Evolutionary conservation across 2,797 vertebrate genomes (phyloP).

Genomic region (Megalops cyprinoides): DNA sequence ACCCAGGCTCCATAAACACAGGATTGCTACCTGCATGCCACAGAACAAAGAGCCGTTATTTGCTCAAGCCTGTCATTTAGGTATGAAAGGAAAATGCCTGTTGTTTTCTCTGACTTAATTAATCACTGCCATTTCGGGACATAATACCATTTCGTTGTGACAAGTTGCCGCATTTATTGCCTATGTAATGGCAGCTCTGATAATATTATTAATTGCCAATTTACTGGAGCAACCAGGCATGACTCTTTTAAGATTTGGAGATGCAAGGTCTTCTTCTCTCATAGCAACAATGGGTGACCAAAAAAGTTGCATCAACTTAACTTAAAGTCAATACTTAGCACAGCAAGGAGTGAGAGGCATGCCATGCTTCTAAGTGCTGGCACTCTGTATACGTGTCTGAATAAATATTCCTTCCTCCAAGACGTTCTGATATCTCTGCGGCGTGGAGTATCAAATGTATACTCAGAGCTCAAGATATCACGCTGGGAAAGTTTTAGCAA

Average conservation of each 20-base stretch:
- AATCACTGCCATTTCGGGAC: conserved; percentile 16
- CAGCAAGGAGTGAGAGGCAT: neutral
- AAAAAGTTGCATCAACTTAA: neutral
- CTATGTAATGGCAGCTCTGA: conserved; percentile 4
- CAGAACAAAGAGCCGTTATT: neutral
- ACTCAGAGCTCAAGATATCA: no score
- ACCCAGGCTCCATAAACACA: neutral
- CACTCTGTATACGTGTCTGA: no score
- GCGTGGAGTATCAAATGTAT: no score
- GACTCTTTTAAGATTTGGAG: neutral
- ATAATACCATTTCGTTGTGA: neutral
- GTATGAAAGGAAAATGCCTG: neutral
- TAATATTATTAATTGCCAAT: conserved; percentile 17
- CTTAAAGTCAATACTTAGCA: neutral
- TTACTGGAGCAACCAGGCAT: conserved; percentile 18
- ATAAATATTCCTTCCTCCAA: no score
- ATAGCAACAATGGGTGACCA: neutral
- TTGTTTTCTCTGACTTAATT: neutral
- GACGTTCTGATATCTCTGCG: no score
- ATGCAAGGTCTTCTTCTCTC: neutral
- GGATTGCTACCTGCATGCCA: neutral
- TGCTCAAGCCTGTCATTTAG: neutral
- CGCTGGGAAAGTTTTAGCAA: neutral
- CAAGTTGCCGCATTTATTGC: neutral
- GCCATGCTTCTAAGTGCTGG: no score